Percentiles rank a stretch among this genome's conserved stretches.
phyloP scores from a whole-genome alignment of 2,113 vertebrate genomes.

The Engraulis encrasicolus region DNA sequence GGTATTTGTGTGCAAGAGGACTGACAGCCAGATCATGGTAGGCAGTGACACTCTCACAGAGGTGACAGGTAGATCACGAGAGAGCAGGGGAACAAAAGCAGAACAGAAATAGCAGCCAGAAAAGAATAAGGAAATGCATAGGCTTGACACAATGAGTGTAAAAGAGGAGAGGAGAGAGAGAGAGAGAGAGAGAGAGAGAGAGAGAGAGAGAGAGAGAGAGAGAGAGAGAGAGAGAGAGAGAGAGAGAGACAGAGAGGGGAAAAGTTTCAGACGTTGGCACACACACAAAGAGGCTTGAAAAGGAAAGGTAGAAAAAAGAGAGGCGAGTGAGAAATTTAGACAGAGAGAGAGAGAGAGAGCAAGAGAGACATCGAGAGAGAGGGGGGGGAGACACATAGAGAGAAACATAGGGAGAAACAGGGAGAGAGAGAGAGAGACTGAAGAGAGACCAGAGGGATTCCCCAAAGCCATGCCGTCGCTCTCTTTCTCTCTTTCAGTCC shows the following conservation, averaged over 20 bases:
- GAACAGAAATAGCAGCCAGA: conserved; percentile 47
- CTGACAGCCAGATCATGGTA: conserved; percentile 51
- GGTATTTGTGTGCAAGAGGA: conserved; percentile 17
- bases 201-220: conserved; percentile 7
- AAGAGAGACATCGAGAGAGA: no score
- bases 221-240: conserved; percentile 24
- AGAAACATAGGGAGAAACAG: no score
- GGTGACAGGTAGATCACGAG: conserved; percentile 59
- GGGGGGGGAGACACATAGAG: conserved; percentile 11
- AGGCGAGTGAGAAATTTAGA: conserved; percentile 16
- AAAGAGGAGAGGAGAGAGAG: conserved; percentile 35
- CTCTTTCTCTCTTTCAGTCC: conserved; percentile 64
- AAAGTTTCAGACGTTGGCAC: conserved; percentile 47
- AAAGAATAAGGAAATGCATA: conserved; percentile 48
- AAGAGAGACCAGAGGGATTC: conserved; percentile 74
- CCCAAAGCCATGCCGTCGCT: conserved; percentile 73
- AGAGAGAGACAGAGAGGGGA: conserved; percentile 15
- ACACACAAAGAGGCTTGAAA: conserved; percentile 34
- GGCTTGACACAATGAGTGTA: conserved; percentile 52
- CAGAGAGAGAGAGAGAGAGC: conserved; percentile 51
- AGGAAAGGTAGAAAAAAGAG: not conserved
- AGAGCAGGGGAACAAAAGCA: conserved; percentile 42
- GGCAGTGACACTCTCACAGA: conserved; percentile 37
- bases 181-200: conserved; percentile 33
- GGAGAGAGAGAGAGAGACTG: conserved; percentile 46